Evolutionary conservation across 2,888 invertebrate species (phyloP), one percentile per base, ranked within the genome.

Genomic region (Andrena praecox): DNA sequence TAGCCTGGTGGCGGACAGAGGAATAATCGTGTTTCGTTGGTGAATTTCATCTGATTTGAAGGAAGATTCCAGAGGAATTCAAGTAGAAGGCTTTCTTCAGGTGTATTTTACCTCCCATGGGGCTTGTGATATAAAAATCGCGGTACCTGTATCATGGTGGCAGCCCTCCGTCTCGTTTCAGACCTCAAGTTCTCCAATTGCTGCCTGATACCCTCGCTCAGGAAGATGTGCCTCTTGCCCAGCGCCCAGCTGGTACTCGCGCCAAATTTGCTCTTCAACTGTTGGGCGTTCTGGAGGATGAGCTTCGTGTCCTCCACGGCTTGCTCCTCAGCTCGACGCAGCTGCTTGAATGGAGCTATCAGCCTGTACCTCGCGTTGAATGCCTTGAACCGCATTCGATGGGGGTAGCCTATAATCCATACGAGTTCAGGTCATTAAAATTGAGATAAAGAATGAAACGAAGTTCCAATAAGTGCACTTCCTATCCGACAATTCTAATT

Each of bases 331-430:
- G 95, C 95, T 24, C 96, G 94, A 6, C 96, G 95, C 74, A 96
- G 94, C 90, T 95, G 95, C 84, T 96, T 96, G 92, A 97, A 97
- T n/a, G 97, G 97, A 73, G 97, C 98, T 89, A 98, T 95, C 92
- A 98, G 96, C 87, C 97, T 96, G 94, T 99, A 99, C 35, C 98
- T 96, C 0, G 96, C 95, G 93, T 97, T 97, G 94, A 99, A 99
- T 52, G 98, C 98, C 93, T 98, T 98, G 94, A 98, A 99, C 31
- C 98, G 96, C 98, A 99, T 98, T 89, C 98, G 96, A 94, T 99
- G 99, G 33, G 99, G 99, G 94, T 97, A 98, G 8, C 98, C 95
- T 95, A 86, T 56, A 56, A 56, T 56, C 27, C 54, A 2, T 10
- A 56, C n/a, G 74, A 72, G 48, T 42, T 27, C 33, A 68, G 54